Conservation (phyloP, 2,113 vertebrate species). For the Tautogolabrus adspersus region DNA sequence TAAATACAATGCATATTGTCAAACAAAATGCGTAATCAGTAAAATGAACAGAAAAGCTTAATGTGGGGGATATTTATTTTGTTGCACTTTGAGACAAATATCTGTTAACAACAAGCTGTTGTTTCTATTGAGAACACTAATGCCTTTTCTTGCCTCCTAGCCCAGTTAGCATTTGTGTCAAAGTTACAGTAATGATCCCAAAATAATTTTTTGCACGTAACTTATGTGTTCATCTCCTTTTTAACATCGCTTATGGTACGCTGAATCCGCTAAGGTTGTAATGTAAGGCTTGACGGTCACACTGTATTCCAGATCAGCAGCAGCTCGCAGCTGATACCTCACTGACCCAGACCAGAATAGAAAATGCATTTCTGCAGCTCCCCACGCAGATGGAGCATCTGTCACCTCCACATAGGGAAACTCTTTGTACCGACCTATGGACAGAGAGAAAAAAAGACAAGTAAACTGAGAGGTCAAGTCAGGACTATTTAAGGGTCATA, state of each 20-base stretch:
- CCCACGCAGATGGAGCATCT: background rate
- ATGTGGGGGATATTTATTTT: conserved; percentile 6
- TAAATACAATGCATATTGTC: conserved; percentile 25
- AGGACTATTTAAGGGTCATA: background rate
- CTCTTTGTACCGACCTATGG: conserved; percentile 81
- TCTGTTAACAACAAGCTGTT: background rate
- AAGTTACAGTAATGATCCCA: background rate
- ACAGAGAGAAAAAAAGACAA: conserved; percentile 6
- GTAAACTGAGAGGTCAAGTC: too few species aligned
- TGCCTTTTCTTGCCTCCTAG: background rate
- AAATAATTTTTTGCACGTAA: background rate
- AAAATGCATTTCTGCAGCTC: background rate
- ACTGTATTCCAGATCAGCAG: background rate
- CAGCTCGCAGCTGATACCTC: conserved; percentile 15
- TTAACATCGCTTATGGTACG: background rate
- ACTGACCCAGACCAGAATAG: background rate
- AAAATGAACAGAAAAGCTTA: conserved; percentile 9
- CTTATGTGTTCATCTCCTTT: background rate
- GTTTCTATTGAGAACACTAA: background rate
- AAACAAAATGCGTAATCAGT: background rate
- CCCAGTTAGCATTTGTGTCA: background rate
- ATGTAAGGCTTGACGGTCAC: background rate
- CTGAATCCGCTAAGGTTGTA: background rate
- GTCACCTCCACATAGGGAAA: conserved; percentile 89
- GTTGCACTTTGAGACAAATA: conserved; percentile 8